phyloP scores from a whole-genome alignment of 1,140 invertebrate species.

The Drosophila sturtevanti region DNA sequence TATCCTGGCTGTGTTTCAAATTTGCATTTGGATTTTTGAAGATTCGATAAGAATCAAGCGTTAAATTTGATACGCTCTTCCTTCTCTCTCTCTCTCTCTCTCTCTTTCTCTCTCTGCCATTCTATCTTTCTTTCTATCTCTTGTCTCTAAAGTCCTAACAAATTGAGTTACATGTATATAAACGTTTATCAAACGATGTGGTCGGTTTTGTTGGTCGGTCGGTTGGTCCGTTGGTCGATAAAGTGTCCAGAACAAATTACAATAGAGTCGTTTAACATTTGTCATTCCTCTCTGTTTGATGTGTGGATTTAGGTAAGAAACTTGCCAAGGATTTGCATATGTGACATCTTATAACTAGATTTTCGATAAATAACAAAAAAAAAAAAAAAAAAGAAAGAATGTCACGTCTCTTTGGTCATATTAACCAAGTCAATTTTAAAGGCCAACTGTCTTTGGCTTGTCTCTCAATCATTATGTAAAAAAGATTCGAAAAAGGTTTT shows the following conservation, averaged over 20 bases:
- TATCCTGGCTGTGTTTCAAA: conserved; percentile 20
- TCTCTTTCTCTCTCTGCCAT: not conserved
- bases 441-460: too few relatives aligned
- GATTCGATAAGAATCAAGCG: conserved; percentile 40
- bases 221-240: conserved; percentile 12
- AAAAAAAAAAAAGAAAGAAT: too few relatives aligned
- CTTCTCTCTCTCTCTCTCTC: not conserved
- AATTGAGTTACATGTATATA: conserved; percentile 77
- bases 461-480: too few relatives aligned
- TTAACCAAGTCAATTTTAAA: too few relatives aligned
- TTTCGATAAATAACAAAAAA: not conserved
- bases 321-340: not conserved
- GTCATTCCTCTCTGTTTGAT: conserved; percentile 21
- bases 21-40: conserved; percentile 30
- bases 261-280: conserved; percentile 51
- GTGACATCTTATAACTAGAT: not conserved
- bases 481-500: too few relatives aligned
- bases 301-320: conserved; percentile 1
- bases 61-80: conserved; percentile 54
- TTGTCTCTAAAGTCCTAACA: conserved; percentile 41
- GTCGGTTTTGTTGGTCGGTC: not conserved
- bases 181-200: conserved; percentile 63
- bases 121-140: not conserved
- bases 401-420: too few relatives aligned
- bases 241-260: conserved; percentile 38